Percentiles rank a stretch among this genome's conserved stretches.
phyloP scores from a whole-genome alignment of 1,140 invertebrate genomes.

The Macrotrachela quadricornifera region DNA sequence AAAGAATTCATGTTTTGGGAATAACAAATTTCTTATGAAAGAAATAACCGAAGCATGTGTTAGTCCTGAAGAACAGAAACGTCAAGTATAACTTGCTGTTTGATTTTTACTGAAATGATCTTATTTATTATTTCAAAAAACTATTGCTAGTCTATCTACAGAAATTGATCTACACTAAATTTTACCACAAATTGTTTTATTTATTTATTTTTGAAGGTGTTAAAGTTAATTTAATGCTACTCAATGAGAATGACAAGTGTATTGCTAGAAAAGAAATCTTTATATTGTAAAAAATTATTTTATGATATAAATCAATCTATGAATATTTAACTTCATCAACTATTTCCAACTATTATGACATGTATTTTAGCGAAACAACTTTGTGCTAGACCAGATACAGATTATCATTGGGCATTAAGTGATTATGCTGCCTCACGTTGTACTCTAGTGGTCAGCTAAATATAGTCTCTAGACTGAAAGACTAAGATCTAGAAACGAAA shows the following conservation, averaged over 20 bases:
- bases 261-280: conserved; percentile 24
- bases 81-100: conserved; percentile 42
- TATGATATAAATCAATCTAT: conserved; percentile 29
- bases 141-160: conserved; percentile 70
- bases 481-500: too few relatives aligned
- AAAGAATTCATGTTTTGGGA: conserved; percentile 31
- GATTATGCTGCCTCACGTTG: conserved; percentile 86
- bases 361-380: conserved; percentile 90
- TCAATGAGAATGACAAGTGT: conserved; percentile 96
- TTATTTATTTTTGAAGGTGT: conserved; percentile 96
- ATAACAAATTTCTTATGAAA: conserved; percentile 96
- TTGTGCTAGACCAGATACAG: conserved; percentile 75
- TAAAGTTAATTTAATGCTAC: conserved; percentile 62
- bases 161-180: conserved; percentile 97
- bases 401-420: conserved; percentile 95
- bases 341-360: conserved; percentile 82
- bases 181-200: conserved; percentile 83
- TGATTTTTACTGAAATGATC: not conserved
- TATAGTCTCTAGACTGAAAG: too few relatives aligned
- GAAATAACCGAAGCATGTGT: conserved; percentile 99
- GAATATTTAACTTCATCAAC: conserved; percentile 61
- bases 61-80: conserved; percentile 71
- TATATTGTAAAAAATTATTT: conserved; percentile 91
- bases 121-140: conserved; percentile 45
- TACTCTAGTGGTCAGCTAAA: conserved; percentile 66